phyloP scores from a whole-genome alignment of 2,113 vertebrate species.

The Chinchilla lanigera region DNA sequence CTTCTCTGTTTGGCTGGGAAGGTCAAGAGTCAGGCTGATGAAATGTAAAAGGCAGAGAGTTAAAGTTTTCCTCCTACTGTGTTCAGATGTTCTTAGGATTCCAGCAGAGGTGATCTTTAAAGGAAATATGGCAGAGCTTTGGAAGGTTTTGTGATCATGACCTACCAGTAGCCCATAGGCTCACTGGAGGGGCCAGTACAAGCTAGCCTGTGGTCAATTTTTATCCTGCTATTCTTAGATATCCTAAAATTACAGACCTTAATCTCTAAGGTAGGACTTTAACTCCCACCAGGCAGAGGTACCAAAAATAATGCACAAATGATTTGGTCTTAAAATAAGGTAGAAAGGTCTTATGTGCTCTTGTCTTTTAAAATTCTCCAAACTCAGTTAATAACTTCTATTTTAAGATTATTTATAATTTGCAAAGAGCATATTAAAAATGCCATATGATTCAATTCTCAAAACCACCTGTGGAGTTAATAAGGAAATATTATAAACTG shows the following conservation, averaged over 20 bases:
- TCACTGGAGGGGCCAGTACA: slow-evolving; percentile 62
- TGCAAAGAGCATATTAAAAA: not conserved
- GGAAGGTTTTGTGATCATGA: slow-evolving; percentile 65
- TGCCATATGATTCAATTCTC: not conserved
- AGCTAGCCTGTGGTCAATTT: slow-evolving; percentile 65
- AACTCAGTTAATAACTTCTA: not conserved
- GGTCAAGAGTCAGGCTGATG: slow-evolving; percentile 9
- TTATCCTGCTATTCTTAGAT: slow-evolving; percentile 77
- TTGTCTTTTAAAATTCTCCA: not conserved
- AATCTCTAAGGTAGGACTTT: slow-evolving; percentile 70
- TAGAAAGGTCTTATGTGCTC: not conserved
- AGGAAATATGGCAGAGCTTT: slow-evolving; percentile 71
- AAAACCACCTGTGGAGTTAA: not conserved
- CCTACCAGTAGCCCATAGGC: slow-evolving; percentile 52
- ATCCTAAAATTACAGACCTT: slow-evolving; percentile 76
- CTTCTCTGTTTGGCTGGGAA: slow-evolving; percentile 37
- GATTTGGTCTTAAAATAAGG: slow-evolving; percentile 40
- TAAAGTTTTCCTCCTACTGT: slow-evolving; percentile 65
- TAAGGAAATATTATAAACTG: not conserved
- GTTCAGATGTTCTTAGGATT: slow-evolving; percentile 66
- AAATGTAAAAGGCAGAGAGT: not conserved
- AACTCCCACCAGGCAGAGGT: slow-evolving; percentile 60
- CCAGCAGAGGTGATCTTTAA: slow-evolving; percentile 73
- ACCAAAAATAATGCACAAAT: slow-evolving; percentile 54
- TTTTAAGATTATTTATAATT: slow-evolving; percentile 10